Evolutionary conservation across 2,113 vertebrate genomes (phyloP).

Genomic region (Peromyscus polionotus): DNA sequence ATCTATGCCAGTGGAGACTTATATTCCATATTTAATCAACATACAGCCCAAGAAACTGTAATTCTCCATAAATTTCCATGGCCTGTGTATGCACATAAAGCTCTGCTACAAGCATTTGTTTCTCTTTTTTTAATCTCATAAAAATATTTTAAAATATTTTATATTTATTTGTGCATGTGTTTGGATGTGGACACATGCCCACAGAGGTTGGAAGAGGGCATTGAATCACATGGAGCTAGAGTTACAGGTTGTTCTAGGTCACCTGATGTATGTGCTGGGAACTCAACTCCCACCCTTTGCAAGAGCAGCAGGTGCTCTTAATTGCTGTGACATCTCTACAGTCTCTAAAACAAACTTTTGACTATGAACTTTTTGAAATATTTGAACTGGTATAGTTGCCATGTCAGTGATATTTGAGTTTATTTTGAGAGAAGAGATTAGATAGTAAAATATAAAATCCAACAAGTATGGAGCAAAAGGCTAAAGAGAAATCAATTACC

Average conservation of each 20-base stretch:
- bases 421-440: neutral
- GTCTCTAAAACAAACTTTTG: neutral
- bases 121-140: neutral
- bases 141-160: neutral
- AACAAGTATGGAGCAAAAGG: neutral
- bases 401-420: neutral
- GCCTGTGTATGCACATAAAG: neutral
- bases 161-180: neutral
- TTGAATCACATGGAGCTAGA: neutral
- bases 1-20: neutral
- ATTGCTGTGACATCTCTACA: no score
- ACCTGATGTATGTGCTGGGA: neutral
- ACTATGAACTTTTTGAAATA: neutral
- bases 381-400: neutral
- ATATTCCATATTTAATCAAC: neutral
- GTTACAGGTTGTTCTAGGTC: neutral
- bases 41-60: neutral
- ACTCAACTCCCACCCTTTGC: neutral
- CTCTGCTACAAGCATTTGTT: neutral
- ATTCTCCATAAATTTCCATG: neutral
- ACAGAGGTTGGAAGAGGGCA: neutral
- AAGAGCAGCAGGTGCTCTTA: neutral
- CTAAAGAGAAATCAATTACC: neutral
- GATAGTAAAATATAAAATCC: neutral
- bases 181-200: neutral